Evolutionary conservation across 1,140 invertebrate species (phyloP), one percentile per base, ranked within the genome.

Genomic region (Temnothorax curvispinosus): DNA sequence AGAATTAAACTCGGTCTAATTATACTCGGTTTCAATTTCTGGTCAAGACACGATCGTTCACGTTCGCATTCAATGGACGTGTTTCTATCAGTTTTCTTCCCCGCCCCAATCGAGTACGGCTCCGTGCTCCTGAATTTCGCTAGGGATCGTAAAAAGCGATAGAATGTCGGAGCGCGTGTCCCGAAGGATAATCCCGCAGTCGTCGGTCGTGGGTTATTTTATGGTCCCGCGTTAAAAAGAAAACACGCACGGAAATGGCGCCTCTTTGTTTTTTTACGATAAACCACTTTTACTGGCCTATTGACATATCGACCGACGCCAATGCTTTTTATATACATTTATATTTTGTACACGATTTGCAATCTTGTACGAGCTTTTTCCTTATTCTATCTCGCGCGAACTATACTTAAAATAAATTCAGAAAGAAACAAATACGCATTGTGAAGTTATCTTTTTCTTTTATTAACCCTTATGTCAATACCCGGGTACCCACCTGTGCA

Each of bases 201-300:
- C 72, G 9, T 5, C 54, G 35, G 41, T 2, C 72, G 9, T 54
- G 21, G 32, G 35, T n/a, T 50, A 54, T 58, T 85, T 77, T 88
- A 89, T 52, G 32, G 47, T 27, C n/a, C 35, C 86, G 35, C 62
- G 52, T 60, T 27, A 27, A 27, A 27, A 71, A 72, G 69, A 64
- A 56, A 41, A 32, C 50, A 72, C 52, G 62, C 11, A 11, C 38
- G 32, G 27, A n/a, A 81, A 75, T 58, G 35, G 35, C 21, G 3
- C 7, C 35, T 47, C 27, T 6, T 15, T 44, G 32, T 41, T 71
- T 27, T 27, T 89, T 89, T 85, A 88, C 41, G 65, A 65, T 87
- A 54, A 27, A 54, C 44, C 54, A 44, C 27, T 77, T 88, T 85
- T 62, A 60, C 11, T 15, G n/a, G 27, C 32, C 8, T 58, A n/a